These are phyloP conservation scores for Neodiprion lecontei DNA, from an alignment of 1,140 invertebrate species.

Conservation along the genomic window DNA sequence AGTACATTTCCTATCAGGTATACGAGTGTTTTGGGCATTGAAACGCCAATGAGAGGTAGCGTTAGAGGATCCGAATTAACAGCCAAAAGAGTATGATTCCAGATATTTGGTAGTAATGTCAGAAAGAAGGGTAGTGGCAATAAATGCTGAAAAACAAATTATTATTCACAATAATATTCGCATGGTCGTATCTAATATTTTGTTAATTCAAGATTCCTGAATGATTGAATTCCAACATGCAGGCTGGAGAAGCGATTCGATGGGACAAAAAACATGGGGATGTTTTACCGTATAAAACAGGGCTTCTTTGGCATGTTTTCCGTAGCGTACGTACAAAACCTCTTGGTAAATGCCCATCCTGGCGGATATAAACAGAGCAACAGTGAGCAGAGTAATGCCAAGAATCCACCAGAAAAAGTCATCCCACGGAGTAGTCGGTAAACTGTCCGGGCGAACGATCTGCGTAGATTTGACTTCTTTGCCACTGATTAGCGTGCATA, in stretches of 20 bases:
- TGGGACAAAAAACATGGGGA: not conserved
- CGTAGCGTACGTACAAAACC: conserved; percentile 82
- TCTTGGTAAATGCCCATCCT: conserved; percentile 98
- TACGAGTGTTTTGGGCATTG: conserved; percentile 77
- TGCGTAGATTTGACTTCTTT: conserved; percentile 65
- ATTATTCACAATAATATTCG: not conserved
- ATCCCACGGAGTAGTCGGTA: conserved; percentile 50
- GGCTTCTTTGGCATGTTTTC: conserved; percentile 95
- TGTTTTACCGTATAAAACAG: conserved; percentile 83
- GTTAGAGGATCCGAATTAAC: conserved; percentile 63
- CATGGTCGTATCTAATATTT: too few relatives aligned
- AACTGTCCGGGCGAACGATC: conserved; percentile 34
- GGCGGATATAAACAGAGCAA: conserved; percentile 92
- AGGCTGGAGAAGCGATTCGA: conserved; percentile 7
- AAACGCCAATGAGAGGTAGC: conserved; percentile 59
- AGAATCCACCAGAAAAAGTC: conserved; percentile 84
- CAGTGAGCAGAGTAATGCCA: conserved; percentile 85
- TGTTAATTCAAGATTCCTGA: not conserved
- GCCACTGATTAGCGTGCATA: conserved; percentile 91
- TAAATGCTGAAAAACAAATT: conserved; percentile 72
- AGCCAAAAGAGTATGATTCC: conserved; percentile 71
- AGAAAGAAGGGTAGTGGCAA: conserved; percentile 87
- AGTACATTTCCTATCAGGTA: conserved; percentile 88
- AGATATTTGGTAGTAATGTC: conserved; percentile 77
- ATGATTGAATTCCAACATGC: not conserved